These are phyloP conservation scores for Matsumurasca onukii DNA, from an alignment of 1,140 invertebrate species.

Conservation along the genomic window DNA sequence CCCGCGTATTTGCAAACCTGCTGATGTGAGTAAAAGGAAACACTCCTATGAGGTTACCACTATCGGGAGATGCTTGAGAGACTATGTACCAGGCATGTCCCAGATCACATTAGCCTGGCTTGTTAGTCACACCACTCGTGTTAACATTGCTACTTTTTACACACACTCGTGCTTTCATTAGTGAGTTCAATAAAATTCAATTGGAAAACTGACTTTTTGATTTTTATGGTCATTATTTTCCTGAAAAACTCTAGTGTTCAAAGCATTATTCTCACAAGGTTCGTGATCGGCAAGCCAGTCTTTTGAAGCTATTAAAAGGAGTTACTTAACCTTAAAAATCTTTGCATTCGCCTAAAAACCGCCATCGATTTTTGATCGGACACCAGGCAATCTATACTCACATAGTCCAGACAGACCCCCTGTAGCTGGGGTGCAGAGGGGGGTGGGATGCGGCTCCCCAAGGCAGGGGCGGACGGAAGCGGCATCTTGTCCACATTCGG, in stretches of 20 bases:
- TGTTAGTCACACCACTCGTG: no score
- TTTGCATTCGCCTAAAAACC: not conserved
- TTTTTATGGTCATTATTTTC: not conserved
- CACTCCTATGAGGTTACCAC: no score
- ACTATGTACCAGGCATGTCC: no score
- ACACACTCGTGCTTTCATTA: no score
- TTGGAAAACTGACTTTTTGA: not conserved
- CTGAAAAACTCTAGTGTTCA: not conserved
- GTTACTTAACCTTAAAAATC: not conserved
- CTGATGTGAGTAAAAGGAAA: no score
- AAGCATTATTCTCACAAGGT: not conserved
- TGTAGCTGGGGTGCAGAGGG: not conserved
- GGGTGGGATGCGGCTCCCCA: not conserved
- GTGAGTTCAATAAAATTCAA: no score
- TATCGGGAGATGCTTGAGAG: no score
- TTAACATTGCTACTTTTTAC: no score
- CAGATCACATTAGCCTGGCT: no score
- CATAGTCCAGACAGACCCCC: conserved; percentile 5
- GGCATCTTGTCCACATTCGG: conserved; percentile 47
- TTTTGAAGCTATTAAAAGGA: not conserved
- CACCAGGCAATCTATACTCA: not conserved
- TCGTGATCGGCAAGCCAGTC: not conserved
- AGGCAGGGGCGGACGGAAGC: not conserved
- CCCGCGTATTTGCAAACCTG: no score
- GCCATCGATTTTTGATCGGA: not conserved